A percentile compares a stretch with the other conserved stretches of the same genome.
These are phyloP conservation scores for Malachius bipustulatus DNA, from an alignment of 2,888 invertebrate genomes.

Conservation along the genomic window DNA sequence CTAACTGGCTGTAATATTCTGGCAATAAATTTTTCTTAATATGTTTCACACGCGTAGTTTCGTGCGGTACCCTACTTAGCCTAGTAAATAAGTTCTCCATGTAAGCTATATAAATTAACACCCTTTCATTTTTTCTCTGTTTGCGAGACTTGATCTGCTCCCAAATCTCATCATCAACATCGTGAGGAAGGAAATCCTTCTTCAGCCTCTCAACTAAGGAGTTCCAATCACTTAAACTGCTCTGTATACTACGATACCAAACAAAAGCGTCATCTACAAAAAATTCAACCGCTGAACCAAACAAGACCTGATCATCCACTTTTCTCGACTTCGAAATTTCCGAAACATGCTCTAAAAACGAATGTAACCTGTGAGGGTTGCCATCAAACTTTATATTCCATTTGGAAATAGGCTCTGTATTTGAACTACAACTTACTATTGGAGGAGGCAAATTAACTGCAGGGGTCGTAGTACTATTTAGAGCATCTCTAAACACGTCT, in stretches of 20 bases:
- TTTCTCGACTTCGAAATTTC: too few relatives aligned
- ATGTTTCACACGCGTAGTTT: background rate
- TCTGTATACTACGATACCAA: background rate
- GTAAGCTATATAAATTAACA: background rate
- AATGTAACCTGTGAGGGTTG: too few relatives aligned
- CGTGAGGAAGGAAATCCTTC: background rate
- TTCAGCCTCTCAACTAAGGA: background rate
- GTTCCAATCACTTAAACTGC: background rate
- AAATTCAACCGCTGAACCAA: background rate
- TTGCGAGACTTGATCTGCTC: background rate
- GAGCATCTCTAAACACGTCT: too few relatives aligned
- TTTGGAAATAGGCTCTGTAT: too few relatives aligned
- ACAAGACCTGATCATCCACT: too few relatives aligned
- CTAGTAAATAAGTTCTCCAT: background rate
- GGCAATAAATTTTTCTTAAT: constrained; percentile 1
- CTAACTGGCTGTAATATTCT: background rate
- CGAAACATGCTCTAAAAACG: too few relatives aligned
- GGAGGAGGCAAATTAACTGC: too few relatives aligned
- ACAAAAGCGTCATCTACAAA: constrained; percentile 3
- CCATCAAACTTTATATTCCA: too few relatives aligned
- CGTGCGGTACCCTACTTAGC: background rate
- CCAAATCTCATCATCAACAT: background rate
- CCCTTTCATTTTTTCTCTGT: background rate
- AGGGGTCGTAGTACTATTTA: too few relatives aligned
- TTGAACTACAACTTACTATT: too few relatives aligned